A percentile compares a stretch with the other conserved stretches of the same genome.
Conservation (phyloP, 2,888 invertebrate genomes). For the Trisateles emortualis region DNA sequence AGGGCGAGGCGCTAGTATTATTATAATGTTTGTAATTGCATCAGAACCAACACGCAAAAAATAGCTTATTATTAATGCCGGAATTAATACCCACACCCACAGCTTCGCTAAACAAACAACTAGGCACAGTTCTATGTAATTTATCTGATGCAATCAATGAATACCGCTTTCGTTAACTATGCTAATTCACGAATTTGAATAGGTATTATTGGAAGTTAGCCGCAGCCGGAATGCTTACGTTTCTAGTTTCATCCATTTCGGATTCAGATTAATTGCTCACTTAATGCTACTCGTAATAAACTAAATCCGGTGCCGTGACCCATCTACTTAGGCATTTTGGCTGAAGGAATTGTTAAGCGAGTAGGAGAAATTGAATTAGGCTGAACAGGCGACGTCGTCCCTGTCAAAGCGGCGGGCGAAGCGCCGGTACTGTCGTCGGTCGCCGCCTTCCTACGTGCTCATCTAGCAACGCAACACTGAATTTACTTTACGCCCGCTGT, state of each 20-base stretch:
- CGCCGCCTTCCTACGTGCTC: slow-evolving; percentile 46
- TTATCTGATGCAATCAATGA: slow-evolving; percentile 44
- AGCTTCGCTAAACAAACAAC: slow-evolving; percentile 16
- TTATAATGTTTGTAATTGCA: too few species aligned
- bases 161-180: slow-evolving; percentile 50
- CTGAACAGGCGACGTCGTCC: slow-evolving; percentile 60
- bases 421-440: slow-evolving; percentile 16
- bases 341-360: slow-evolving; percentile 73
- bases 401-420: slow-evolving; percentile 36
- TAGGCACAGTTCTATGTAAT: slow-evolving; percentile 20
- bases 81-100: neutral
- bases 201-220: slow-evolving; percentile 65
- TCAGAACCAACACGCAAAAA: too few species aligned
- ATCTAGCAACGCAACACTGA: slow-evolving; percentile 48
- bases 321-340: slow-evolving; percentile 74
- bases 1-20: too few species aligned
- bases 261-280: slow-evolving; percentile 73
- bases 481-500: slow-evolving; percentile 30
- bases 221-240: slow-evolving; percentile 65
- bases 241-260: slow-evolving; percentile 65
- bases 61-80: neutral
- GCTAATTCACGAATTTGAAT: slow-evolving; percentile 65
- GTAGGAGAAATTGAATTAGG: slow-evolving; percentile 75
- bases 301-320: slow-evolving; percentile 73
- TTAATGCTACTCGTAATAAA: slow-evolving; percentile 76